Conservation (phyloP, 2,888 invertebrate species). For the Pyralis farinalis region DNA sequence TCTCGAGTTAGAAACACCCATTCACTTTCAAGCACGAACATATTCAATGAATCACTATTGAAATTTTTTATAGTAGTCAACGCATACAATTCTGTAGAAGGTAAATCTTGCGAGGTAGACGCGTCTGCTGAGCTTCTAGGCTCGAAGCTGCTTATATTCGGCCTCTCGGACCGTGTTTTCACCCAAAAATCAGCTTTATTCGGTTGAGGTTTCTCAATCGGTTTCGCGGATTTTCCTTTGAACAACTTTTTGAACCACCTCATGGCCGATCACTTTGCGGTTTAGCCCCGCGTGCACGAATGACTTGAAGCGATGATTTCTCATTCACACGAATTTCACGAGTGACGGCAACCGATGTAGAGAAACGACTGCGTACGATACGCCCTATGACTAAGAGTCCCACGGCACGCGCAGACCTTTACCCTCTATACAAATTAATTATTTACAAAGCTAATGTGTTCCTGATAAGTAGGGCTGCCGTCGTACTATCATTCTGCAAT, state of each 20-base stretch:
- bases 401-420: constrained; percentile 63
- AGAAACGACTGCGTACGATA: constrained; percentile 38
- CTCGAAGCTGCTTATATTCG: not conserved
- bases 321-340: constrained; percentile 70
- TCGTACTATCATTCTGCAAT: too few species aligned
- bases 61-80: constrained; percentile 66
- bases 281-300: constrained; percentile 83
- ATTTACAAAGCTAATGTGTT: constrained; percentile 60
- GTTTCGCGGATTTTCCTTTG: constrained; percentile 77
- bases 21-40: constrained; percentile 59
- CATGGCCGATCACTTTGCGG: constrained; percentile 82
- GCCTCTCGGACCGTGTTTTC: constrained; percentile 27
- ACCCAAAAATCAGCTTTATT: constrained; percentile 29
- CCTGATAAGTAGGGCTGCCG: constrained; percentile 14
- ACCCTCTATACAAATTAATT: constrained; percentile 61
- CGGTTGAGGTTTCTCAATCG: constrained; percentile 29
- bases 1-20: constrained; percentile 60
- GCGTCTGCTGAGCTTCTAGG: not conserved
- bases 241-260: constrained; percentile 85
- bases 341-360: constrained; percentile 34
- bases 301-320: constrained; percentile 82
- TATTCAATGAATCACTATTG: constrained; percentile 47
- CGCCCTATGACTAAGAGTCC: constrained; percentile 12
- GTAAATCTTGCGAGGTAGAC: not conserved
- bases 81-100: constrained; percentile 48